Conservation (phyloP, 2,888 invertebrate species). For the Agrotis puta region DNA sequence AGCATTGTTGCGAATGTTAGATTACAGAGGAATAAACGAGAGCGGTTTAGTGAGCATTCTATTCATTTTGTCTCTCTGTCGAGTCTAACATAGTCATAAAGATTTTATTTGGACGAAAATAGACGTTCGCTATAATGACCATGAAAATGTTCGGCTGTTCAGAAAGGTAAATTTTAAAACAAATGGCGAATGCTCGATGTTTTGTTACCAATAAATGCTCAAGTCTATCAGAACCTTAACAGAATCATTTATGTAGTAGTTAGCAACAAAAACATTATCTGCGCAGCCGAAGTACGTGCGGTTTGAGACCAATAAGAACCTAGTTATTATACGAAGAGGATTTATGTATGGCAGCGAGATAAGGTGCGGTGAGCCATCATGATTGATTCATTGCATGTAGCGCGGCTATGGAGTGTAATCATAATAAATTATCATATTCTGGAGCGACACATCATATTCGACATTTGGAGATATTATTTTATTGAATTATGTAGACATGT, state of each 20-base stretch:
- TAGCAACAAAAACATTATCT: constrained; percentile 42
- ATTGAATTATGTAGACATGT: constrained; percentile 33
- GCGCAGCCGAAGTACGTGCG: background rate
- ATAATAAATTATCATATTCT: constrained; percentile 59
- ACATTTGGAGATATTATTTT: constrained; percentile 41
- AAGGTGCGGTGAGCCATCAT: constrained; percentile 47
- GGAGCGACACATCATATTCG: constrained; percentile 25
- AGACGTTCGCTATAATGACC: no score
- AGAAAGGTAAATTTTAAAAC: no score
- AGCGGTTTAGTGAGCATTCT: no score
- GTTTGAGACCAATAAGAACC: constrained; percentile 40
- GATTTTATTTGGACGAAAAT: no score
- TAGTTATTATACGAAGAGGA: constrained; percentile 55
- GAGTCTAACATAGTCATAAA: no score
- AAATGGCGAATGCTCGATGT: no score
- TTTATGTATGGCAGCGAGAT: constrained; percentile 58
- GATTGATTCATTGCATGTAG: constrained; percentile 64
- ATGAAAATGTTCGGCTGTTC: no score
- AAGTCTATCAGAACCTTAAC: no score
- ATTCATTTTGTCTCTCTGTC: no score
- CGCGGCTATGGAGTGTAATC: constrained; percentile 46
- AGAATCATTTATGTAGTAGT: constrained; percentile 7
- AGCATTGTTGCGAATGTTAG: no score
- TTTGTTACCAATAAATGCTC: no score
- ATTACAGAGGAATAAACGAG: no score